A percentile compares a stretch with the other conserved stretches of the same genome.
Evolutionary conservation across 2,113 vertebrate species (phyloP).

Genomic region (Chaetodon auriga): DNA sequence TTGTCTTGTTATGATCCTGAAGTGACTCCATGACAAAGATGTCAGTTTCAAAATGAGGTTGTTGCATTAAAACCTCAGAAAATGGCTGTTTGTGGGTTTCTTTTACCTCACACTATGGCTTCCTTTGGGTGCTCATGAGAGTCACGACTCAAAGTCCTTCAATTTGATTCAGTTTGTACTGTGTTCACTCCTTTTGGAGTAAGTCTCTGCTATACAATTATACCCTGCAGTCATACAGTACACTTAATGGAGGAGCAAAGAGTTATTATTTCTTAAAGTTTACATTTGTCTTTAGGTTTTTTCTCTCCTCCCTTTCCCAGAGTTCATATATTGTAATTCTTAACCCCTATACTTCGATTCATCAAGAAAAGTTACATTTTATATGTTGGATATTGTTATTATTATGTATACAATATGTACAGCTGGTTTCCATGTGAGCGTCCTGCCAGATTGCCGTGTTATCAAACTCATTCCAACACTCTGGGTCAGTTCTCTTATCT

Average conservation of each 20-base stretch:
- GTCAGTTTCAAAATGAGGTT: background rate
- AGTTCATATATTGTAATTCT: too few relatives aligned
- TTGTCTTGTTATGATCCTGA: background rate
- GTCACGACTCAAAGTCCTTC: background rate
- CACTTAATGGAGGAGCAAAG: too few relatives aligned
- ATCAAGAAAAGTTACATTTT: background rate
- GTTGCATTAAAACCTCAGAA: background rate
- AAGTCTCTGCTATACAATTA: background rate
- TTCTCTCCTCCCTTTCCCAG: too few relatives aligned
- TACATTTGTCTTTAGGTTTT: background rate
- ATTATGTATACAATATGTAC: background rate
- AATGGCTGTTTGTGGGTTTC: background rate
- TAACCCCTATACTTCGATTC: background rate
- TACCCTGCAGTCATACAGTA: too few relatives aligned
- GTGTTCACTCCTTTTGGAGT: background rate
- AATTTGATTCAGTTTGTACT: background rate
- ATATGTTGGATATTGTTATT: background rate
- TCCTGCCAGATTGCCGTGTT: slow-evolving; percentile 30
- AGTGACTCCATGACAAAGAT: background rate
- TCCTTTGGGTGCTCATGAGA: background rate
- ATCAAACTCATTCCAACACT: slow-evolving; percentile 59
- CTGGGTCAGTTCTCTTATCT: slow-evolving; percentile 58
- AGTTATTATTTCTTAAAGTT: background rate
- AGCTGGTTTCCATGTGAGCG: background rate
- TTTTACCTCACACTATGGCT: background rate